phyloP scores from a whole-genome alignment of 2,888 invertebrate species.

The Ctenicera cuprea region DNA sequence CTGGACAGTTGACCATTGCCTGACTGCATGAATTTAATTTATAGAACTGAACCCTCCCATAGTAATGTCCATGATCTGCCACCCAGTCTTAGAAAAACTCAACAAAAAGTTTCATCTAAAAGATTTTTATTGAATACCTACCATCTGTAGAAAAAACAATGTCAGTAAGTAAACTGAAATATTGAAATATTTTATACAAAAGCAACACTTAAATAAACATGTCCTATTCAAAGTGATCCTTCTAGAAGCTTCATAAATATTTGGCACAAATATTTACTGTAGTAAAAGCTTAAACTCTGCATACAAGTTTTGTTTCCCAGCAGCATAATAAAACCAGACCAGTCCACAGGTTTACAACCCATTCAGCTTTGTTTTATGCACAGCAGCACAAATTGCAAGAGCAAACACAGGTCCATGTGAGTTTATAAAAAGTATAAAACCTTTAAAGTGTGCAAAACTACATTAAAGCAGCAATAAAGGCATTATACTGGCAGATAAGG shows the following conservation, averaged over 20 bases:
- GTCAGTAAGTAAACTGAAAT: too few relatives aligned
- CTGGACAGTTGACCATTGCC: too few relatives aligned
- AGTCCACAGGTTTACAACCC: conserved; percentile 32
- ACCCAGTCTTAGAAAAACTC: too few relatives aligned
- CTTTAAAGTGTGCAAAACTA: conserved; percentile 16
- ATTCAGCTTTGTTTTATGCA: conserved; percentile 32
- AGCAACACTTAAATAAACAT: too few relatives aligned
- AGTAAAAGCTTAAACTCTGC: conserved; percentile 10
- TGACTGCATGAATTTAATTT: too few relatives aligned
- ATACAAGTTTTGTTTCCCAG: conserved; percentile 13
- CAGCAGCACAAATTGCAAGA: conserved; percentile 24
- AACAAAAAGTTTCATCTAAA: too few relatives aligned
- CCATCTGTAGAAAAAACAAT: neutral
- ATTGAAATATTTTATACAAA: too few relatives aligned
- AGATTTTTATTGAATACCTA: neutral
- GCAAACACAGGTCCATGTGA: conserved; percentile 19
- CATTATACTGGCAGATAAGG: neutral
- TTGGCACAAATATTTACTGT: neutral
- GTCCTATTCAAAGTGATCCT: neutral
- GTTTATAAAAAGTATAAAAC: conserved; percentile 19
- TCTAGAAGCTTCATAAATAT: conserved; percentile 14
- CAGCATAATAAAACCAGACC: conserved; percentile 24
- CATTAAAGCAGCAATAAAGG: conserved; percentile 3
- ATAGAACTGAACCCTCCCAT: too few relatives aligned
- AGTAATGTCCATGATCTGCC: too few relatives aligned